A percentile compares a stretch with the other conserved stretches of the same genome.
These are phyloP conservation scores for Rhodophaea formosa DNA, from an alignment of 2,888 invertebrate species.

Conservation along the genomic window DNA sequence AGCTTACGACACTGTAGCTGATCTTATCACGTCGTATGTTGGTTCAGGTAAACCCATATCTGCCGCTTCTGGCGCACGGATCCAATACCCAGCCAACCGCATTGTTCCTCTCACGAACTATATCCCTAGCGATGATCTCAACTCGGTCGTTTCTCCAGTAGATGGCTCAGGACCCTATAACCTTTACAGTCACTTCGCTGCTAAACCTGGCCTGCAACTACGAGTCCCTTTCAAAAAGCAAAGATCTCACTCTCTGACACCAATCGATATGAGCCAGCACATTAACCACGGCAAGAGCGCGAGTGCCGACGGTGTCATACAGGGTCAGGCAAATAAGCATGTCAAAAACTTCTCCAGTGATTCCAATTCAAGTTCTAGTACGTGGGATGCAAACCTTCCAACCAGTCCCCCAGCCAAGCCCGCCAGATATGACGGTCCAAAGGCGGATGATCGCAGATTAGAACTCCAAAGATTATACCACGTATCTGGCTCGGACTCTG, in stretches of 20 bases:
- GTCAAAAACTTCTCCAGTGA: slow-evolving; percentile 70
- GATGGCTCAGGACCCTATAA: slow-evolving; percentile 63
- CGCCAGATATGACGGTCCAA: slow-evolving; percentile 77
- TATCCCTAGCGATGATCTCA: slow-evolving; percentile 63
- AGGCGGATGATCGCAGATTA: slow-evolving; percentile 82
- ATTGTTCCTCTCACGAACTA: slow-evolving; percentile 89
- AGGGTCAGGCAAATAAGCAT: slow-evolving; percentile 67
- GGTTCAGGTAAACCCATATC: slow-evolving; percentile 95
- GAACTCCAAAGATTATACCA: slow-evolving; percentile 86
- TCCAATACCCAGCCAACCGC: slow-evolving; percentile 92
- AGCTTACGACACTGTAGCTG: slow-evolving; percentile 95
- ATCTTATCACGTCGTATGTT: slow-evolving; percentile 95
- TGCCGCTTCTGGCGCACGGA: slow-evolving; percentile 92
- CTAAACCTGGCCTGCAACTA: slow-evolving; percentile 65
- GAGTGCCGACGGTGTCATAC: slow-evolving; percentile 86
- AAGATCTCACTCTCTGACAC: slow-evolving; percentile 90
- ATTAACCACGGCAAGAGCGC: slow-evolving; percentile 82
- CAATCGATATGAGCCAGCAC: slow-evolving; percentile 77
- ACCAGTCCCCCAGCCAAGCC: slow-evolving; percentile 83
- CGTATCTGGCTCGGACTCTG: slow-evolving; percentile 93
- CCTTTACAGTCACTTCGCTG: slow-evolving; percentile 71
- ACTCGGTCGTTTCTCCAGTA: slow-evolving; percentile 53
- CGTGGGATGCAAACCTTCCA: slow-evolving; percentile 76
- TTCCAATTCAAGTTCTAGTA: slow-evolving; percentile 71
- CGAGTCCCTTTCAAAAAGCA: slow-evolving; percentile 78